phyloP scores from a whole-genome alignment of 2,113 vertebrate species.

The Narcine bancroftii region DNA sequence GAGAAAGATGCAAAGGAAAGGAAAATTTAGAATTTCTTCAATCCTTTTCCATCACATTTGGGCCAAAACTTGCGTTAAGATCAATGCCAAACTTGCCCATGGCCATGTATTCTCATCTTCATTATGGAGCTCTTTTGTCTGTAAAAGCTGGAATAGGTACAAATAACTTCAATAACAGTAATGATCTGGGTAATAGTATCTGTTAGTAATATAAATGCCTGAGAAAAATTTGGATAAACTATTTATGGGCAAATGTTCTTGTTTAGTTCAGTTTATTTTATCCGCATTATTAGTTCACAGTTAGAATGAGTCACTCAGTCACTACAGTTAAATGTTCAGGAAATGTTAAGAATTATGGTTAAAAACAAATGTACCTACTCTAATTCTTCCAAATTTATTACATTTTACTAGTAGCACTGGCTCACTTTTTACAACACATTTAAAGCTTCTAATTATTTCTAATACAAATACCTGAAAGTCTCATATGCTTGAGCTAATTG shows the following conservation, averaged over 20 bases:
- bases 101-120: neutral
- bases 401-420: neutral
- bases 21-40: neutral
- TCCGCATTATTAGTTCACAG: neutral
- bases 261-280: neutral
- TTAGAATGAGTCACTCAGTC: neutral
- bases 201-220: neutral
- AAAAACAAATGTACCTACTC: neutral
- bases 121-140: neutral
- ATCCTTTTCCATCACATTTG: neutral
- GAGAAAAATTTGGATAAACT: too few relatives aligned
- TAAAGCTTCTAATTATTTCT: neutral
- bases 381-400: neutral
- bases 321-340: neutral
- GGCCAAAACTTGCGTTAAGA: neutral
- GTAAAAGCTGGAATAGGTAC: too few relatives aligned
- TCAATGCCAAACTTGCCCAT: neutral
- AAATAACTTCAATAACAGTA: too few relatives aligned
- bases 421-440: neutral
- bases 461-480: neutral
- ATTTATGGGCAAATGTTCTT: neutral
- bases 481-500: too few relatives aligned
- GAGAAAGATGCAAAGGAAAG: neutral
- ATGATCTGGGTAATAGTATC: neutral
- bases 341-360: neutral